Evolutionary conservation across 2,888 invertebrate genomes (phyloP).

Genomic region (Cantharis flavilabris): DNA sequence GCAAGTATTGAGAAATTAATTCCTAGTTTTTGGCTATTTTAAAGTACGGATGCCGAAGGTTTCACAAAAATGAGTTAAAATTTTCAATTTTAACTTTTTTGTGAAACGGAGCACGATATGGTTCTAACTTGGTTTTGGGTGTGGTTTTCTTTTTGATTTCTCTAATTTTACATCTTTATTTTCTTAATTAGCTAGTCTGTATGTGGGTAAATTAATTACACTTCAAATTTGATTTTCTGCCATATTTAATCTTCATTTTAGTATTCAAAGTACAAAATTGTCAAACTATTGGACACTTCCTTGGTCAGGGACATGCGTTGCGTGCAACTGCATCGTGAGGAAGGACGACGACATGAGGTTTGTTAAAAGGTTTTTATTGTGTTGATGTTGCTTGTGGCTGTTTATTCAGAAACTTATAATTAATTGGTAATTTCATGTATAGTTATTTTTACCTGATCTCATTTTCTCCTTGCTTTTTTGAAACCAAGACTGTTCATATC

Average conservation of each 20-base stretch:
- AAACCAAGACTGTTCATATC: not conserved
- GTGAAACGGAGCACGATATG: no score
- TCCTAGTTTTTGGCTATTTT: not conserved
- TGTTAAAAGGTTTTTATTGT: not conserved
- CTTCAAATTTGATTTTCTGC: not conserved
- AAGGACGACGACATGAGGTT: not conserved
- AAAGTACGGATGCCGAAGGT: not conserved
- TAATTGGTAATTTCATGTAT: not conserved
- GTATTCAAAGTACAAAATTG: not conserved
- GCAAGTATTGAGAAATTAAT: no score
- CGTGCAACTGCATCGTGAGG: not conserved
- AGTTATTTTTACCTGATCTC: not conserved
- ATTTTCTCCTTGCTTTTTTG: not conserved
- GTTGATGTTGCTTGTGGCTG: not conserved
- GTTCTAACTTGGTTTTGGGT: not conserved
- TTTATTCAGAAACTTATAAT: not conserved
- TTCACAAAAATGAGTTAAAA: no score
- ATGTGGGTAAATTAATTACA: not conserved
- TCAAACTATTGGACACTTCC: not conserved
- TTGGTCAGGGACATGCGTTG: not conserved
- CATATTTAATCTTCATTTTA: not conserved
- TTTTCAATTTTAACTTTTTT: no score
- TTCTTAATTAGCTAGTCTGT: not conserved
- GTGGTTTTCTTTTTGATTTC: not conserved
- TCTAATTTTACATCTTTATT: not conserved